A percentile compares a stretch with the other conserved stretches of the same genome.
Evolutionary conservation across 2,797 vertebrate genomes (phyloP).

Genomic region (Oreochromis grahami): DNA sequence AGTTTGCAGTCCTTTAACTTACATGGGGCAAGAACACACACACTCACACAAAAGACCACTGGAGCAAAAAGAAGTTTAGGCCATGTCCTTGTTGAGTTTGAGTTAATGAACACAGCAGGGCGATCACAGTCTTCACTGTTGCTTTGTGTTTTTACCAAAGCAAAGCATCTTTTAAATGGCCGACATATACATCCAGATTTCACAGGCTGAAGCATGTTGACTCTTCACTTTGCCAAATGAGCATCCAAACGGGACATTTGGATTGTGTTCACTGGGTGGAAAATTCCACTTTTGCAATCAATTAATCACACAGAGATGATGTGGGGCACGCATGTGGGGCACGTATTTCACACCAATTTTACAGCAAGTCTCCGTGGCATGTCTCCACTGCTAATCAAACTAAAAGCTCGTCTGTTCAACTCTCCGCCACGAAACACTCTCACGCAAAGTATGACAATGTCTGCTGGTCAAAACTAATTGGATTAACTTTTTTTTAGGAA

Average conservation of each 20-base stretch:
- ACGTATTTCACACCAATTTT: conserved; percentile 46
- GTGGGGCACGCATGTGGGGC: conserved; percentile 49
- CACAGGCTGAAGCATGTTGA: neutral
- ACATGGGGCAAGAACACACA: neutral
- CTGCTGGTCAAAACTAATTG: neutral
- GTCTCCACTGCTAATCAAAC: conserved; percentile 48
- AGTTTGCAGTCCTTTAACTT: conserved; percentile 10
- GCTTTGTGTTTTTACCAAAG: neutral
- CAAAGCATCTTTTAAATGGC: conserved; percentile 2
- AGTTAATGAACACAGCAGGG: conserved; percentile 52
- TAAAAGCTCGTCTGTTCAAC: conserved; percentile 50
- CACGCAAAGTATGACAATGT: neutral
- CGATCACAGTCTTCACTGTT: conserved; percentile 7
- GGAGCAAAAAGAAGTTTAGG: conserved; percentile 38
- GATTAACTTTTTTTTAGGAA: neutral
- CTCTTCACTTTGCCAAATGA: conserved; percentile 20
- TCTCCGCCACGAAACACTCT: conserved; percentile 29
- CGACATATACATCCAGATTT: neutral
- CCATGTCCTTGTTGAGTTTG: conserved; percentile 46
- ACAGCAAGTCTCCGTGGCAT: conserved; percentile 42
- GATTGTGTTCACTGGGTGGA: conserved; percentile 56
- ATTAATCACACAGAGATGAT: conserved; percentile 65
- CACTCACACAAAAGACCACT: neutral
- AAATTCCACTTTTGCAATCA: conserved; percentile 48
- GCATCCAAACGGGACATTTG: conserved; percentile 26